Percentiles rank a stretch among this genome's conserved stretches.
Evolutionary conservation across 2,113 vertebrate species (phyloP).

Genomic region (Hyperopisus bebe): DNA sequence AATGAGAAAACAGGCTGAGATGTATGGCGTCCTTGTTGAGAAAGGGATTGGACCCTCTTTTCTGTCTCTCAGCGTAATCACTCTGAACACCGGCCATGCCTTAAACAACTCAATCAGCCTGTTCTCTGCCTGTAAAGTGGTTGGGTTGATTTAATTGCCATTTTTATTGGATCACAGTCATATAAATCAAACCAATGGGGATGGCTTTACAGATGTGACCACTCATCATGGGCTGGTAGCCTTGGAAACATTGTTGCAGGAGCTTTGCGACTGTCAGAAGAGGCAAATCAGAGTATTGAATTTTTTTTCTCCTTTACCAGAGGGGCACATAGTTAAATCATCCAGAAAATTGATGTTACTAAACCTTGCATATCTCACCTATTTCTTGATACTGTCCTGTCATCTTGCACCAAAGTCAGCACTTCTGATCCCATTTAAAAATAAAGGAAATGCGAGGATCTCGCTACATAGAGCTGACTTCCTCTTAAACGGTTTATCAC

Average conservation of each 20-base stretch:
- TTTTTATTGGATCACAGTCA: conserved; percentile 72
- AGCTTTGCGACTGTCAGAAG: conserved; percentile 60
- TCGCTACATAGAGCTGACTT: conserved; percentile 25
- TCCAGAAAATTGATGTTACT: conserved; percentile 74
- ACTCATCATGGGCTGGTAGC: conserved; percentile 72
- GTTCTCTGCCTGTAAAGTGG: conserved; percentile 74
- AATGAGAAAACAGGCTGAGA: conserved; percentile 85
- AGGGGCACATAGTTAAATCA: conserved; percentile 66
- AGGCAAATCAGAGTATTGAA: conserved; percentile 71
- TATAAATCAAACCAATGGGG: conserved; percentile 77
- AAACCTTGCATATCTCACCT: conserved; percentile 66
- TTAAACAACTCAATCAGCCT: conserved; percentile 78
- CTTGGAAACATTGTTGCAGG: conserved; percentile 75
- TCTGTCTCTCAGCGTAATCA: conserved; percentile 67
- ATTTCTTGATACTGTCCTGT: conserved; percentile 65
- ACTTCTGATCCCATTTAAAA: conserved; percentile 60
- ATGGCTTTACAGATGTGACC: conserved; percentile 65
- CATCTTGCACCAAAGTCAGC: conserved; percentile 70
- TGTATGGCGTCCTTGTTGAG: conserved; percentile 83
- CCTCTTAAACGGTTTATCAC: conserved; percentile 19
- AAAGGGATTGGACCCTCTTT: conserved; percentile 58
- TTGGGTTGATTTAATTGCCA: conserved; percentile 77
- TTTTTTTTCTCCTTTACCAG: conserved; percentile 62
- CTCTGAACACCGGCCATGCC: conserved; percentile 72
- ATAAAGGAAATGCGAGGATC: conserved; percentile 31